Percentiles rank a stretch among this genome's conserved stretches.
Evolutionary conservation across 2,113 vertebrate species (phyloP).

Genomic region (Fulica atra): DNA sequence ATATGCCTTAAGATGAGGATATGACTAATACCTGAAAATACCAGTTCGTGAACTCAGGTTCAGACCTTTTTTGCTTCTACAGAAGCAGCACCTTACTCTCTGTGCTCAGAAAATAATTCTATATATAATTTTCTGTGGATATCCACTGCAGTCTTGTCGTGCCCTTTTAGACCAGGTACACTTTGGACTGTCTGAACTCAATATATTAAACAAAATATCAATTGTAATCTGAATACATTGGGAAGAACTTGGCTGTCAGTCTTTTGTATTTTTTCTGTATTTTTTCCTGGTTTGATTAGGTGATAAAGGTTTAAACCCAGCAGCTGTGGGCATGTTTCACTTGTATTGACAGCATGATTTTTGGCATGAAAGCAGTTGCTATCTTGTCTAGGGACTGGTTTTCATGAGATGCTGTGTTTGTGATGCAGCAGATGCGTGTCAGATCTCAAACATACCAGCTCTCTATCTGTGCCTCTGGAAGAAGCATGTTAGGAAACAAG

Average conservation of each 20-base stretch:
- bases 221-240: not conserved
- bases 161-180: not conserved
- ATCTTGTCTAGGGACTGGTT: not conserved
- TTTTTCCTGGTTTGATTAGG: not conserved
- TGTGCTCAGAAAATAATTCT: not conserved
- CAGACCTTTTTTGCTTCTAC: not conserved
- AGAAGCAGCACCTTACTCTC: not conserved
- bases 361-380: not conserved
- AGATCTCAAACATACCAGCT: not conserved
- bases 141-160: not conserved
- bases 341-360: not conserved
- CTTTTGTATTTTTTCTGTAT: not conserved
- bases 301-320: not conserved
- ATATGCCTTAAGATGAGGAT: not conserved
- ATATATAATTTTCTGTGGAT: not conserved
- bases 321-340: not conserved
- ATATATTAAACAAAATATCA: not conserved
- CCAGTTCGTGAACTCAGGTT: not conserved
- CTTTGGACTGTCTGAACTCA: not conserved
- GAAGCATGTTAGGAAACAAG: not conserved
- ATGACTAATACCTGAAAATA: not conserved
- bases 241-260: not conserved
- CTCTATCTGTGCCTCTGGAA: not conserved
- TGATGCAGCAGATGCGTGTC: not conserved
- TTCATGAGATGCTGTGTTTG: not conserved